phyloP scores from a whole-genome alignment of 2,797 vertebrate genomes.

The Xerus rutilus region DNA sequence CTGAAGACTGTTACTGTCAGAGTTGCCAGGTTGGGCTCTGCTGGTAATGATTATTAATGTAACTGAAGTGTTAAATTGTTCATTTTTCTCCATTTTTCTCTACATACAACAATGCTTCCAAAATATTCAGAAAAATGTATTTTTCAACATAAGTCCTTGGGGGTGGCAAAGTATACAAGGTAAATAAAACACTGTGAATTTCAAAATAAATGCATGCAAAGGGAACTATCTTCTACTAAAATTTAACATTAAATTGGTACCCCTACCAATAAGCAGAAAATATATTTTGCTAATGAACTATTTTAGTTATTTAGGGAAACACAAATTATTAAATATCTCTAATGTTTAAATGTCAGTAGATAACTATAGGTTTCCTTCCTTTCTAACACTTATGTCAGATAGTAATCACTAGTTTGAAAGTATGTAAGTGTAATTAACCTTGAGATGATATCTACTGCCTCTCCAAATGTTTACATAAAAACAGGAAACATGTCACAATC shows the following conservation, averaged over 20 bases:
- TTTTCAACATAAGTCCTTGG: conserved; percentile 28
- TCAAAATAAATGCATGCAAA: conserved; percentile 52
- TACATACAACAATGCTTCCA: conserved; percentile 45
- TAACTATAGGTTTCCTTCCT: not conserved
- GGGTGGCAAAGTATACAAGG: conserved; percentile 43
- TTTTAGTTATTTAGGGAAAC: conserved; percentile 45
- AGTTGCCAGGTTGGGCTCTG: conserved; percentile 46
- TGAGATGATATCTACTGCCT: conserved; percentile 51
- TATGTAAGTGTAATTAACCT: conserved; percentile 34
- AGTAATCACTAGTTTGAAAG: not conserved
- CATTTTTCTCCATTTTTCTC: conserved; percentile 63
- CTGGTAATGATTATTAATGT: conserved; percentile 77
- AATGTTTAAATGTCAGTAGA: conserved; percentile 4
- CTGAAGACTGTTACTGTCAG: conserved; percentile 56
- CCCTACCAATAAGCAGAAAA: conserved; percentile 43
- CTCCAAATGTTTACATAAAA: conserved; percentile 64
- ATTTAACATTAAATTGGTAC: conserved; percentile 20
- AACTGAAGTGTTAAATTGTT: conserved; percentile 71
- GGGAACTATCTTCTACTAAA: conserved; percentile 37
- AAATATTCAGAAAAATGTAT: conserved; percentile 58
- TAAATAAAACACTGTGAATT: conserved; percentile 67
- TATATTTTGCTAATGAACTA: conserved; percentile 23
- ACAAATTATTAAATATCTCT: conserved; percentile 43
- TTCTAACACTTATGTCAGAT: not conserved
- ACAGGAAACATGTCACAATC: conserved; percentile 36